Percentiles rank a stretch among this genome's conserved stretches.
Conservation (phyloP, 2,113 vertebrate genomes). For the Rhea americana region DNA sequence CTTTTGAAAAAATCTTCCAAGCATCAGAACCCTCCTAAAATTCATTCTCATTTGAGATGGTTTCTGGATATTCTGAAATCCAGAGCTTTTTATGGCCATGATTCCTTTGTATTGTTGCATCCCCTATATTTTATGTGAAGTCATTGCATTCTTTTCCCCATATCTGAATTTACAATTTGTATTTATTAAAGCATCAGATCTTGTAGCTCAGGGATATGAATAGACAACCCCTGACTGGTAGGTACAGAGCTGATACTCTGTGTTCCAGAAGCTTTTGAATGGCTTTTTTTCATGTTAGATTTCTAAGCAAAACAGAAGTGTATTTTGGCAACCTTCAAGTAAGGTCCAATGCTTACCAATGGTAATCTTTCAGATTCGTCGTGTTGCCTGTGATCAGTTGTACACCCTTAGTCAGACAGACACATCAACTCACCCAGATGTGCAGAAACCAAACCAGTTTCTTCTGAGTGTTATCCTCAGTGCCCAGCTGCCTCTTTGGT, state of each 20-base stretch:
- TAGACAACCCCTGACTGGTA: background rate
- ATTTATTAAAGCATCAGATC: background rate
- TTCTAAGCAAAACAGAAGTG: background rate
- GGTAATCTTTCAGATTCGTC: slow-evolving; percentile 85
- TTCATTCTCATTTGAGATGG: background rate
- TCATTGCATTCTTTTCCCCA: background rate
- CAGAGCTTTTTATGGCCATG: background rate
- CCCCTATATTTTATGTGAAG: background rate
- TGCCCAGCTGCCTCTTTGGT: slow-evolving; percentile 96
- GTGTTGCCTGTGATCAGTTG: slow-evolving; percentile 94
- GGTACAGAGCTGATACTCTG: background rate
- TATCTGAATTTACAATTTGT: background rate
- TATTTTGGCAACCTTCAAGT: background rate
- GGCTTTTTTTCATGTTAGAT: background rate
- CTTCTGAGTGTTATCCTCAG: slow-evolving; percentile 91
- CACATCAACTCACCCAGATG: slow-evolving; percentile 89
- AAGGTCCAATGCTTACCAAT: background rate
- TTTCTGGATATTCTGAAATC: background rate
- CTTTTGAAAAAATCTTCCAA: background rate
- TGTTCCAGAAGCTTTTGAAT: background rate
- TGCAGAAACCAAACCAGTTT: slow-evolving; percentile 96
- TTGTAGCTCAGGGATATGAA: background rate
- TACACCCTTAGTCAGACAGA: slow-evolving; percentile 97
- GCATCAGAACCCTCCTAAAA: background rate
- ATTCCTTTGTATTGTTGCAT: background rate